Evolutionary conservation across 2,888 invertebrate species (phyloP), one percentile per base, ranked within the genome.

Genomic region (Branchipolynoe longqiensis): DNA sequence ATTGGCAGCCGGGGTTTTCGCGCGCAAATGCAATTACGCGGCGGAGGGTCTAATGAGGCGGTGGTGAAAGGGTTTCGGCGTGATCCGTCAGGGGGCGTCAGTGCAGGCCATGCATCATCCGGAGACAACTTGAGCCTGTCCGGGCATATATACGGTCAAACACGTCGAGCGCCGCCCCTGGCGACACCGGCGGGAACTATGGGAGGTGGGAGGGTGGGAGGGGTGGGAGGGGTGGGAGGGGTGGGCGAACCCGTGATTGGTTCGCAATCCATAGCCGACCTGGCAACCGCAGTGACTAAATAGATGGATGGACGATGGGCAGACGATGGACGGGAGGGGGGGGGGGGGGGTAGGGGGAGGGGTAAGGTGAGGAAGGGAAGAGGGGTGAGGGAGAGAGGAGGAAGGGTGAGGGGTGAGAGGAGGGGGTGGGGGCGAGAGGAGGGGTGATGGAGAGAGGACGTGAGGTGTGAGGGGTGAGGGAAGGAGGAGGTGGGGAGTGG

Each of bases 21-120:
- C 48, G 48, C 28, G 48, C 78, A 48, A n/a, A 78, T 48, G 48
- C 78, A 78, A 78, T 78, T 78, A 78, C 78, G 28, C 48, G 78
- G 28, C 1, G 41, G 14, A 28, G 14, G 48, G 25, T 18, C 78
- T 78, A 78, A 78, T 78, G 78, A 78, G 78, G 22, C 18, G 48
- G 31, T 14, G 62, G 62, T 62, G 28, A 62, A 62, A 62, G 62
- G 62, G 62, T 62, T 62, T 62, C 14, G 62, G 62, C 62, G 25
- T 62, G 62, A 62, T 62, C 62, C 62, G 62, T 62, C 62, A 62
- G 62, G 6, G 14, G 6, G 6, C 8, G 62, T 62, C 62, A 31
- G 25, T 25, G n/a, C 6, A 8, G 6, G 14, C 62, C 8, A 62
- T 62, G 62, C 62, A 62, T 62, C 62, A 62, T 62, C 62, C 25